Conservation (phyloP, 2,888 invertebrate genomes). For the Tethea ocularis region DNA sequence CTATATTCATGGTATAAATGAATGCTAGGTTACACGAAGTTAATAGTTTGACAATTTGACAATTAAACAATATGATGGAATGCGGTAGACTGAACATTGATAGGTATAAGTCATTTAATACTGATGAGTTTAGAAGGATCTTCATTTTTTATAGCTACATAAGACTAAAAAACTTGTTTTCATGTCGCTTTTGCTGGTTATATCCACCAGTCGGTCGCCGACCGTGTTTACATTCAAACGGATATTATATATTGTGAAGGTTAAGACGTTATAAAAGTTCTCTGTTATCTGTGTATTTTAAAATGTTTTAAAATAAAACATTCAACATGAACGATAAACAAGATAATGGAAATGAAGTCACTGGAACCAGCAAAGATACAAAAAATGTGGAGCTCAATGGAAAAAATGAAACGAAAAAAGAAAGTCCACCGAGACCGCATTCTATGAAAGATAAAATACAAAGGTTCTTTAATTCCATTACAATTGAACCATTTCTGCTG, state of each 20-base stretch:
- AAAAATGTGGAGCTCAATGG: constrained; percentile 25
- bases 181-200: constrained; percentile 20
- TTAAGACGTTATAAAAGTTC: neutral
- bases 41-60: neutral
- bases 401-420: constrained; percentile 20
- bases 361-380: constrained; percentile 25
- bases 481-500: constrained; percentile 86
- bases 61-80: neutral
- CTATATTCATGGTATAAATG: too few relatives aligned
- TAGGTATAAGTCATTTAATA: constrained; percentile 16
- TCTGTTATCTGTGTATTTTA: neutral
- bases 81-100: constrained; percentile 8
- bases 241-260: constrained; percentile 29
- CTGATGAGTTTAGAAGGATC: constrained; percentile 23
- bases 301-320: neutral
- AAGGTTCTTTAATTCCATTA: constrained; percentile 65
- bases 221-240: constrained; percentile 48
- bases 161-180: constrained; percentile 35
- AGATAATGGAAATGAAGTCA: constrained; percentile 36
- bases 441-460: constrained; percentile 33
- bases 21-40: too few relatives aligned
- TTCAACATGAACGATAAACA: constrained; percentile 36
- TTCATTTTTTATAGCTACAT: constrained; percentile 24
- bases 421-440: constrained; percentile 22
- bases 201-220: constrained; percentile 34